Evolutionary conservation across 2,797 vertebrate genomes (phyloP), one percentile per base, ranked within the genome.

Genomic region (Sciurus carolinensis): DNA sequence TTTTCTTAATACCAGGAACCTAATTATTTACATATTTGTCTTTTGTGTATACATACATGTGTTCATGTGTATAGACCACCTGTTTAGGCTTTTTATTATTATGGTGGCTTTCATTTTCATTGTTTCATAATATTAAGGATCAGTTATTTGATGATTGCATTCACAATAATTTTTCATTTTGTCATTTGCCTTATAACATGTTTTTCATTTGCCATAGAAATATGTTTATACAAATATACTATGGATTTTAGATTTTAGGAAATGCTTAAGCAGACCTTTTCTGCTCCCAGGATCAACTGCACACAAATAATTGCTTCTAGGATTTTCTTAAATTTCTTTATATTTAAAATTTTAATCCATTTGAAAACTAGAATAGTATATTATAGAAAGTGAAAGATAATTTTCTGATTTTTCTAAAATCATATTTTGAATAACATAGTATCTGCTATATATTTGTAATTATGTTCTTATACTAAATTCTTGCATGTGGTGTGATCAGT

Each of bases 81-180:
- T 75, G 12, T 39, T 59, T 59, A 76, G 75, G 5, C 11, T 93
- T 90, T 69, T 64, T 88, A 52, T 87, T 80, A 91, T 76, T 87
- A 57, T 80, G 6, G 22, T 77, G 5, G 72, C 71, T 89, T 87
- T 73, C 10, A 89, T 76, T 91, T 95, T 79, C 39, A 36, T 88
- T 94, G 36, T 50, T 80, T 91, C 72, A 79, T 85, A 82, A 66
- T 72, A 39, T 75, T 91, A 85, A 91, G 36, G 42, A 82, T 93
- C 44, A 69, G 22, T 71, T 76, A 83, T 69, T 94, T 66, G 22
- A 33, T 92, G 42, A 66, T 86, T 42, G 18, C 52, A 64, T 28
- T 9, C 20, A 30, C 47, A 95, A 44, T 69, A 57, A 47, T 47
- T 47, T 47, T 89, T 30, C 73, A 47, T 79, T 79, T 93, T 85